Evolutionary conservation across 2,797 vertebrate genomes (phyloP), one percentile per base, ranked within the genome.

Genomic region (Myripristis murdjan): DNA sequence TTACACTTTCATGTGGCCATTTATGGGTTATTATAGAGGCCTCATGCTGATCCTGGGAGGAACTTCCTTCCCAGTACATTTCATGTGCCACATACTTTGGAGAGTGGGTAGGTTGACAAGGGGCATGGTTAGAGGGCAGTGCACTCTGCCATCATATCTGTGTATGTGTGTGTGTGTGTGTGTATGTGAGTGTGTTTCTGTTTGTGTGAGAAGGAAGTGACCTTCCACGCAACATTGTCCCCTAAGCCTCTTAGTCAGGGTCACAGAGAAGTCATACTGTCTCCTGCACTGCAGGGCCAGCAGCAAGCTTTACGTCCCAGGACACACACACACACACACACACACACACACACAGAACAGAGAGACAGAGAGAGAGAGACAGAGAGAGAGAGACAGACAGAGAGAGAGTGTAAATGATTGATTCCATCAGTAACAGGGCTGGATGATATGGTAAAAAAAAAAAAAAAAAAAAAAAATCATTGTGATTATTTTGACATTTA

Each of bases 1-100:
- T 69, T 72, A 51, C 31, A 51, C 85, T 87, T 88, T 88, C 54
- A 91, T 88, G 89, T 91, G 91, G 89, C 63, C 83, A 63, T 79
- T 87, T 87, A 83, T 69, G 73, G 78, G 70, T 69, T 82, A 80
- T 87, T 86, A 85, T 62, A 55, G 54, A 28, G 65, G 46, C 49
- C 72, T 57, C 62, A 47, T 57, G 73, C 72, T 84, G 70, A 66
- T 75, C 39, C 47, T 73, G 64, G 39, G 20, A 81, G 60, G 35
- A 52, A 72, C 84, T 89, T 90, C 72, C 79, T 89, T 83, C 68
- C 70, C 5, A 77, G 69, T 77, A 57, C 51, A 81, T 82, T 64
- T 79, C 49, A 49, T 61, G 72, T 64, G 55, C 62, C 53, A 44
- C 43, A 79, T 55, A 39, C 65, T 68, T 76, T 37, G 52, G 6